These are phyloP conservation scores for Steinernema scapterisci DNA, from an alignment of 2,888 invertebrate species.

Conservation along the genomic window DNA sequence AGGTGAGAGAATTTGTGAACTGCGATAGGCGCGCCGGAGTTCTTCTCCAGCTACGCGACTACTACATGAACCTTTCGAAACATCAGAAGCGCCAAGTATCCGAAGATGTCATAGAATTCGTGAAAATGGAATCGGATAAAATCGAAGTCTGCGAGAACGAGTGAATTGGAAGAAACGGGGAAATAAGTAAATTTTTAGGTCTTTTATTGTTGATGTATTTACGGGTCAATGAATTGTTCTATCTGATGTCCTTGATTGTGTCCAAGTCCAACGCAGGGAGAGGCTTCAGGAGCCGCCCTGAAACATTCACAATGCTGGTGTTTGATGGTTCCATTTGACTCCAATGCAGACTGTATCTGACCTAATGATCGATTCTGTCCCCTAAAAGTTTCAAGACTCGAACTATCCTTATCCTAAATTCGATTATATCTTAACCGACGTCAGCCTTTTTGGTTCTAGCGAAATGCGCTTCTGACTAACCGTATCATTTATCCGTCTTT, in stretches of 20 bases:
- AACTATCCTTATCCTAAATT: too few relatives aligned
- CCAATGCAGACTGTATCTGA: too few relatives aligned
- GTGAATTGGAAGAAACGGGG: conserved; percentile 6
- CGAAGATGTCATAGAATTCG: not conserved
- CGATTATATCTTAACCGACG: too few relatives aligned
- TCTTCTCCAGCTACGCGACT: conserved; percentile 34
- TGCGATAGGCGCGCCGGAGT: conserved; percentile 34
- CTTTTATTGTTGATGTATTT: not conserved
- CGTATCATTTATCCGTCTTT: too few relatives aligned
- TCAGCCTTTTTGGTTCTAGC: too few relatives aligned
- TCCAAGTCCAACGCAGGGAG: not conserved
- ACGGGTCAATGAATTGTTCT: not conserved
- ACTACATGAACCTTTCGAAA: conserved; percentile 43
- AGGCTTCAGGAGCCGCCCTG: too few relatives aligned
- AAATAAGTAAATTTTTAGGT: not conserved
- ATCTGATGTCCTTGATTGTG: not conserved
- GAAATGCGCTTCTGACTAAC: too few relatives aligned
- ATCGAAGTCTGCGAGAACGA: not conserved
- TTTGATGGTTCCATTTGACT: too few relatives aligned
- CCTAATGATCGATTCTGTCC: too few relatives aligned
- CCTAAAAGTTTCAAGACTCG: too few relatives aligned
- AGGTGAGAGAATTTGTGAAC: conserved; percentile 50
- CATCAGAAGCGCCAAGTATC: conserved; percentile 44
- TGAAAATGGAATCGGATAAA: not conserved
- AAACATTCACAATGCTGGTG: too few relatives aligned